These are phyloP conservation scores for Hydrotaea cyrtoneurina DNA, from an alignment of 2,888 invertebrate species.

Conservation along the genomic window DNA sequence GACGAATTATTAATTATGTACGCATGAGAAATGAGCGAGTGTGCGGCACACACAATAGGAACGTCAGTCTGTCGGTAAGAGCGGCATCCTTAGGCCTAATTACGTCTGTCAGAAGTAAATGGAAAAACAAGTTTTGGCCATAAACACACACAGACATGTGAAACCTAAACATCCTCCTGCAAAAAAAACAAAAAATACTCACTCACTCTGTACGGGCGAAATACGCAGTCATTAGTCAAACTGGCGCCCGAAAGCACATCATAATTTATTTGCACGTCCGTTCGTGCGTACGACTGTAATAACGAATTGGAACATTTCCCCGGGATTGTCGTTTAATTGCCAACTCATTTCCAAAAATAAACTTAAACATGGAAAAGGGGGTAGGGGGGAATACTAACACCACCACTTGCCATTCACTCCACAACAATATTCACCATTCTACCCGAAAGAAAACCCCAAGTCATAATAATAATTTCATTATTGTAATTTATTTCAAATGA, in stretches of 20 bases:
- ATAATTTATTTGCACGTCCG: constrained; percentile 49
- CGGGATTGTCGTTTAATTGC: constrained; percentile 49
- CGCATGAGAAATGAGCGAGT: constrained; percentile 21
- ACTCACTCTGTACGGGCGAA: neutral
- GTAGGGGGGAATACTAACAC: too few relatives aligned
- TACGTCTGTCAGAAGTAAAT: constrained; percentile 38
- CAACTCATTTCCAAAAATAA: constrained; percentile 56
- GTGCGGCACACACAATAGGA: neutral
- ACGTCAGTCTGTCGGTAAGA: neutral
- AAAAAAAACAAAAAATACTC: too few relatives aligned
- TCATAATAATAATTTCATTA: constrained; percentile 5
- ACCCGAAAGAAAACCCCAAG: neutral
- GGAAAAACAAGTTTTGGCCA: constrained; percentile 24
- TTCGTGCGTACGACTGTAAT: neutral
- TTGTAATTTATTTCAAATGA: constrained; percentile 15
- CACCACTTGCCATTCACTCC: neutral
- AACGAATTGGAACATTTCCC: constrained; percentile 1
- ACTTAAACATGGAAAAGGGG: too few relatives aligned
- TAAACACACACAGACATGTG: neutral
- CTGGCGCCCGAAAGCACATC: constrained; percentile 55
- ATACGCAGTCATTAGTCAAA: constrained; percentile 52
- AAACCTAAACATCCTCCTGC: too few relatives aligned
- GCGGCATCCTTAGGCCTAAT: constrained; percentile 25
- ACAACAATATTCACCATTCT: neutral
- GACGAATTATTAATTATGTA: constrained; percentile 54